phyloP scores from a whole-genome alignment of 2,113 vertebrate genomes.

The Cyanistes caeruleus region DNA sequence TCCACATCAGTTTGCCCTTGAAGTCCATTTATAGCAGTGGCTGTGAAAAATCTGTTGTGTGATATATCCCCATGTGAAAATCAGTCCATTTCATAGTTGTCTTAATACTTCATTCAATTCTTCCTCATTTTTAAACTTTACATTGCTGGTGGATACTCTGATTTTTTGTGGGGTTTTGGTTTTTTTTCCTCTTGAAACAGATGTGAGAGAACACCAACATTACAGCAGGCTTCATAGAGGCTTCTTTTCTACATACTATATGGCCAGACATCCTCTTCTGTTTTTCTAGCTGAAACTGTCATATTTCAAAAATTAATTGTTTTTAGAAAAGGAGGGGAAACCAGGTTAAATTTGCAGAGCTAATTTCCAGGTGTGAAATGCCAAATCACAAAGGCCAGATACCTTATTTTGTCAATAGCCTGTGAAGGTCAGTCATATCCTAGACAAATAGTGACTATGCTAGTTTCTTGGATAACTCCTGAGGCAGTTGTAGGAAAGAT shows the following conservation, averaged over 20 bases:
- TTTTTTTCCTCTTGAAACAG: background rate
- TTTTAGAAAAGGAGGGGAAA: background rate
- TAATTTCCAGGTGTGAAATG: background rate
- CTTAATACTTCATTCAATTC: background rate
- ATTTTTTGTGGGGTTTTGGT: background rate
- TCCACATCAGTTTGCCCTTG: background rate
- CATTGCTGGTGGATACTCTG: background rate
- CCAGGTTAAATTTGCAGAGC: background rate
- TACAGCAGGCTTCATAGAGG: background rate
- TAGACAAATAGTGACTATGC: background rate
- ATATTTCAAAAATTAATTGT: background rate
- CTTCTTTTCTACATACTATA: background rate
- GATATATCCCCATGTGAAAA: background rate
- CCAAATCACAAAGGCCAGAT: background rate
- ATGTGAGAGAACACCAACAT: background rate
- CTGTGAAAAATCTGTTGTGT: background rate
- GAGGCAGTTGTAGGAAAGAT: background rate
- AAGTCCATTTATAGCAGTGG: background rate
- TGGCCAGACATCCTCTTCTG: background rate
- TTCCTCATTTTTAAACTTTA: background rate
- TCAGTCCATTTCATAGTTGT: background rate
- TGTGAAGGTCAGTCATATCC: background rate
- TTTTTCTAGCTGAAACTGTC: background rate
- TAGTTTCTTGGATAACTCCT: background rate
- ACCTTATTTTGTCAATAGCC: background rate